Conservation (phyloP, 2,113 vertebrate genomes). For the Melanotaenia duboulayi region DNA sequence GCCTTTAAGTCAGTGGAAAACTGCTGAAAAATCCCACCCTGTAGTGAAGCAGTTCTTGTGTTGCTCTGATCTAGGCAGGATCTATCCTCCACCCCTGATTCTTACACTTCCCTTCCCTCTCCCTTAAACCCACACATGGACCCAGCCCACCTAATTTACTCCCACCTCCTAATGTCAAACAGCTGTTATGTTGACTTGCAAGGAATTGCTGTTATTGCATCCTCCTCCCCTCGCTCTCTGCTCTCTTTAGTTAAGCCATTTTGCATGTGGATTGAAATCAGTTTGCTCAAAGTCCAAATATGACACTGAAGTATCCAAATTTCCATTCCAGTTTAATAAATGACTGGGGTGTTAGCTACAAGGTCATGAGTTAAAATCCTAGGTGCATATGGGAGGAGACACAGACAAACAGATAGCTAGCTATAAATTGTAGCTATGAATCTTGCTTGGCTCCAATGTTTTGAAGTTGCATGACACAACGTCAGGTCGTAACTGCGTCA, state of each 20-base stretch:
- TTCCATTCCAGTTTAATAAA: constrained; percentile 42
- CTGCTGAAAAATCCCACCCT: constrained; percentile 51
- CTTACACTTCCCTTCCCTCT: constrained; percentile 36
- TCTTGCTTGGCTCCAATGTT: constrained; percentile 3
- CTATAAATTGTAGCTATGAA: constrained; percentile 56
- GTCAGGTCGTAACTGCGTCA: constrained; percentile 20
- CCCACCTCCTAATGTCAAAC: constrained; percentile 74
- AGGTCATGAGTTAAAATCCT: constrained; percentile 47
- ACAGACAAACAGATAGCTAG: constrained; percentile 35
- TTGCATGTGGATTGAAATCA: constrained; percentile 41
- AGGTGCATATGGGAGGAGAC: constrained; percentile 46
- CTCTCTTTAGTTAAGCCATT: constrained; percentile 20
- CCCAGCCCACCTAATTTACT: constrained; percentile 59
- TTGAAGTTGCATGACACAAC: not conserved
- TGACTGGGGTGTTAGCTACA: constrained; percentile 1
- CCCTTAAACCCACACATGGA: constrained; percentile 33
- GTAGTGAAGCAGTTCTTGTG: constrained; percentile 44
- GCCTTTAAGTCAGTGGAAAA: constrained; percentile 44
- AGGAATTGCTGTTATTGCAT: constrained; percentile 36
- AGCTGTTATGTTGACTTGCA: constrained; percentile 61
- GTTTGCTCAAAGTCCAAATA: constrained; percentile 8
- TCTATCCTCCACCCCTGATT: constrained; percentile 45
- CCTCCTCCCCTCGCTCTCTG: constrained; percentile 14
- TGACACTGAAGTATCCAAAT: not conserved
- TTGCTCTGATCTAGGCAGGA: constrained; percentile 44